Conservation (phyloP, 2,797 vertebrate genomes). For the Bovichtus diacanthus region DNA sequence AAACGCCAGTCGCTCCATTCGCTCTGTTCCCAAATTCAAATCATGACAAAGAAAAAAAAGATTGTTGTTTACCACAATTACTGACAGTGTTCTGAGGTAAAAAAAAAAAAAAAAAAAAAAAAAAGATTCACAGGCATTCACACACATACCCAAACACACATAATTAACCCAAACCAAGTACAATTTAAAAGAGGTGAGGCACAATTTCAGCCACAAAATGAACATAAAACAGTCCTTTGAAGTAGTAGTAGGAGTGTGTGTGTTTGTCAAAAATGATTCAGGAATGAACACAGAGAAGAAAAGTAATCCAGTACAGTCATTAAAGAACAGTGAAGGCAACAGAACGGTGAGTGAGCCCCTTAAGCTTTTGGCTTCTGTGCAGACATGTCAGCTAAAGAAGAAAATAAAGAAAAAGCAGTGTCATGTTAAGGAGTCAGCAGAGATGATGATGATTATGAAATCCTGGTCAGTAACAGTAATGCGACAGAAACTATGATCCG, state of each 20-base stretch:
- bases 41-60: slow-evolving; percentile 36
- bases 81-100: slow-evolving; percentile 71
- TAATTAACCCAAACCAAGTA: slow-evolving; percentile 43
- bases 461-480: slow-evolving; percentile 18
- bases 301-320: slow-evolving; percentile 12
- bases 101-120: slow-evolving; percentile 44
- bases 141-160: slow-evolving; percentile 1
- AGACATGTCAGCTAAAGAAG: not conserved
- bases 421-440: not conserved
- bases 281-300: slow-evolving; percentile 28
- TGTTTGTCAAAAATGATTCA: not conserved
- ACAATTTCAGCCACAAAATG: slow-evolving; percentile 23
- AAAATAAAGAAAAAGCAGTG: not conserved
- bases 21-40: slow-evolving; percentile 57
- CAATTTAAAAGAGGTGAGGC: slow-evolving; percentile 24
- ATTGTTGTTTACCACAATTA: slow-evolving; percentile 53
- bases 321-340: slow-evolving; percentile 40
- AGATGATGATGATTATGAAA: slow-evolving; percentile 14
- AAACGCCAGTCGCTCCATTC: slow-evolving; percentile 27
- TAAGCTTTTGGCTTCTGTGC: not conserved
- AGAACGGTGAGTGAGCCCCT: slow-evolving; percentile 4
- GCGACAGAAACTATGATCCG: not conserved
- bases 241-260: slow-evolving; percentile 23
- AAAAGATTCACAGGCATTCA: slow-evolving; percentile 24
- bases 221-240: slow-evolving; percentile 24